These are phyloP conservation scores for Morinoia aosen DNA, from an alignment of 2,888 invertebrate species.

Conservation along the genomic window DNA sequence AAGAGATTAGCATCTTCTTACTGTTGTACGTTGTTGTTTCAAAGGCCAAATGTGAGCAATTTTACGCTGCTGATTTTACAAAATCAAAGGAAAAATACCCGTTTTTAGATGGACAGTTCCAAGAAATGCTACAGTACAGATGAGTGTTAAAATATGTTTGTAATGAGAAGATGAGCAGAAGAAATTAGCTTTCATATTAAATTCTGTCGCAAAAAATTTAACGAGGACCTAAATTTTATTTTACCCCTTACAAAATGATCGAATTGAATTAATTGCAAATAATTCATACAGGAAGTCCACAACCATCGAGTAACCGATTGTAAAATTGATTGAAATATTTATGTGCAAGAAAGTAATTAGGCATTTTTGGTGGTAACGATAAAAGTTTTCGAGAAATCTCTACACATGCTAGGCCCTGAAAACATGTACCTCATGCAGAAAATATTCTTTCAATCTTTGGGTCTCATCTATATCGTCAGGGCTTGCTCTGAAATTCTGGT, in stretches of 20 bases:
- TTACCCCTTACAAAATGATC: background rate
- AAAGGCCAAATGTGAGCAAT: no score
- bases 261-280: background rate
- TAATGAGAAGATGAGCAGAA: no score
- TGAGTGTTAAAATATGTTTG: no score
- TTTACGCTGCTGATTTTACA: no score
- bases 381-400: background rate
- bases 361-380: background rate
- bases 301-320: background rate
- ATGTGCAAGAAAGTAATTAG: no score
- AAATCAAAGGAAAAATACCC: no score
- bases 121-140: no score
- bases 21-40: no score
- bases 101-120: no score
- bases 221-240: background rate
- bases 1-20: no score
- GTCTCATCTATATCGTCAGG: background rate
- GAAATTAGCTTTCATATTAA: no score
- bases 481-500: background rate
- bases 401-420: background rate
- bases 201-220: no score
- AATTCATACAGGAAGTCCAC: background rate
- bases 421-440: background rate
- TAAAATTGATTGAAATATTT: background rate
- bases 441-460: background rate